phyloP scores from a whole-genome alignment of 2,888 invertebrate genomes.

The Coleophora flavipennella region DNA sequence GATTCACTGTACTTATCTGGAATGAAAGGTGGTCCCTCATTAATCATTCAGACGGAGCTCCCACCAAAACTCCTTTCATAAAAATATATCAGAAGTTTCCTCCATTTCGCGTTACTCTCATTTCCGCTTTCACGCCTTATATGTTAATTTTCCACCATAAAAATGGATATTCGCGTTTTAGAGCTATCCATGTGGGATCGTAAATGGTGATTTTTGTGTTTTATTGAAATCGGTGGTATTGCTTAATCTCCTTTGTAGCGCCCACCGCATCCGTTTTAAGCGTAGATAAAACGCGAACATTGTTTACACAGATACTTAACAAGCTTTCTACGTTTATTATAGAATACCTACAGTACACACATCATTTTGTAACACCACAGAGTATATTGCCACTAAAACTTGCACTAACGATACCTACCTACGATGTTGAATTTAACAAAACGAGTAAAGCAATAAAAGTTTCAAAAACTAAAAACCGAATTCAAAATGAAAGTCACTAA shows the following conservation, averaged over 20 bases:
- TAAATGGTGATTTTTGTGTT: constrained; percentile 28
- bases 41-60: constrained; percentile 56
- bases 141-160: constrained; percentile 58
- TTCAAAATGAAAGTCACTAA: too few species aligned
- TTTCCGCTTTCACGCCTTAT: constrained; percentile 44
- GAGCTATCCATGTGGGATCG: constrained; percentile 24
- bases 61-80: constrained; percentile 56
- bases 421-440: background rate
- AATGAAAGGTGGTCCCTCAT: constrained; percentile 39
- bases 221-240: constrained; percentile 19
- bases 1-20: too few species aligned
- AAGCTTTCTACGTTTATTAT: background rate
- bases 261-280: background rate
- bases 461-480: too few species aligned
- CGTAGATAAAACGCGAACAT: background rate
- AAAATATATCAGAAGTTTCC: constrained; percentile 61
- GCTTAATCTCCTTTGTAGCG: constrained; percentile 8
- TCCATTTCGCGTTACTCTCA: constrained; percentile 33
- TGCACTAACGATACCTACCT: background rate
- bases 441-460: too few species aligned
- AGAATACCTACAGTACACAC: too few species aligned
- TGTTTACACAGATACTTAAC: too few species aligned
- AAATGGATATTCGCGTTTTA: constrained; percentile 38
- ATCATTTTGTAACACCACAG: too few species aligned
- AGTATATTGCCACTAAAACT: background rate